phyloP scores from a whole-genome alignment of 1,140 invertebrate species.

The Stegodyphus mimosarum region DNA sequence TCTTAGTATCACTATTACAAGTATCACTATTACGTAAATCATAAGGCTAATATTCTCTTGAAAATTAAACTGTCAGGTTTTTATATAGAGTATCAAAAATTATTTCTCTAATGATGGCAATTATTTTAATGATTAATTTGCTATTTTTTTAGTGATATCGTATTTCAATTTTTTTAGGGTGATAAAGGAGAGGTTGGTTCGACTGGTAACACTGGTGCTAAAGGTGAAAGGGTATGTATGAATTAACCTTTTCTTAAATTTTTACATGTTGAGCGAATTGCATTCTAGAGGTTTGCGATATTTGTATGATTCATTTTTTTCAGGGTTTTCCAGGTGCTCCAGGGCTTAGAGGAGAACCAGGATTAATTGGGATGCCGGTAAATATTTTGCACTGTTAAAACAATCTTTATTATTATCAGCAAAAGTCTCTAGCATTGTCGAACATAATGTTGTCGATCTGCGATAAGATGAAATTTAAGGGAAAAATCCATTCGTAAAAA shows the following conservation, averaged over 20 bases:
- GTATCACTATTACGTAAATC: too few relatives aligned
- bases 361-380: slow-evolving; percentile 58
- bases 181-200: slow-evolving; percentile 44
- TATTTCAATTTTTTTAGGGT: slow-evolving; percentile 28
- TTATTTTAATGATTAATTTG: too few relatives aligned
- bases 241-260: neutral
- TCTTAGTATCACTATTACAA: too few relatives aligned
- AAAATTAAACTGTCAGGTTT: too few relatives aligned
- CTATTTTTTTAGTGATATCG: neutral
- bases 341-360: slow-evolving; percentile 52
- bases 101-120: too few relatives aligned
- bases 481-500: too few relatives aligned
- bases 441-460: too few relatives aligned
- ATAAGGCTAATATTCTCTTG: too few relatives aligned
- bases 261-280: neutral
- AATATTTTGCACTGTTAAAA: neutral
- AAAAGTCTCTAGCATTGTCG: neutral
- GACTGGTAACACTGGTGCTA: slow-evolving; percentile 26
- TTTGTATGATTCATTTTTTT: neutral
- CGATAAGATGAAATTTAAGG: too few relatives aligned
- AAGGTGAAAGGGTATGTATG: slow-evolving; percentile 54
- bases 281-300: neutral
- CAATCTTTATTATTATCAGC: neutral
- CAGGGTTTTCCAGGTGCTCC: slow-evolving; percentile 58
- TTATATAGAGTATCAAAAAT: too few relatives aligned